Base-by-base conservation (phyloP, 2,113 vertebrate genomes). In the Cygnus atratus region DNA sequence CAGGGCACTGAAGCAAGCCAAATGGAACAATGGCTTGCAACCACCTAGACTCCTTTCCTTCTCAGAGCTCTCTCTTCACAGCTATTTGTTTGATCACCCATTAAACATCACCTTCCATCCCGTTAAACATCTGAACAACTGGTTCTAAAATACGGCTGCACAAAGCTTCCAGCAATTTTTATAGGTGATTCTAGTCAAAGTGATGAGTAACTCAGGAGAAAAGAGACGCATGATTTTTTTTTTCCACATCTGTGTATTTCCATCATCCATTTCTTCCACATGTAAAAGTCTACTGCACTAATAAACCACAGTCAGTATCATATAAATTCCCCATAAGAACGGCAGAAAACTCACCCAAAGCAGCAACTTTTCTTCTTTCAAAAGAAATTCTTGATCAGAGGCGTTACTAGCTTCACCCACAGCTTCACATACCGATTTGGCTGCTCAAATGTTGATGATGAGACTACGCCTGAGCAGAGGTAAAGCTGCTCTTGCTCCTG, bases 301-400 rank as follows among this genome's bases (percentile, higher is more conserved):
- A 15, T 3, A 26, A 66, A n/a, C 13, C 50, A 43, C 37, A n/a
- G 73, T 31, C 76, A 84, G 22, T 15, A 19, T 28, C 33, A 31
- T 7, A 9, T 5, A 50, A 87, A 84, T 41, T 70, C 54, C 52
- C 29, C 46, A 1, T 25, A 46, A 52, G 26, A 59, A 66, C 2
- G 13, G 73, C 73, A 85, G 21, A 35, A 81, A 65, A 91, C 83
- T 95, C 83, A 96, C 92, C 77, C 67, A 75, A 88, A 37, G 61
- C 71, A 66, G 41, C 29, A 81, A 79, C 90, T 92, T 92, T 61
- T 70, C 54, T 35, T 37, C 86, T 81, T 92, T 98, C 95, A 99
- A 97, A 99, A 99, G 98, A 99, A 99, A 97, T 99, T 99, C 98
- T 99, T 99, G 95, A 99, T 99, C 86, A 99, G 96, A 2, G 99